Percentiles rank a stretch among this genome's conserved stretches.
Evolutionary conservation across 1,140 invertebrate species (phyloP).

Genomic region (Drosophila azteca): DNA sequence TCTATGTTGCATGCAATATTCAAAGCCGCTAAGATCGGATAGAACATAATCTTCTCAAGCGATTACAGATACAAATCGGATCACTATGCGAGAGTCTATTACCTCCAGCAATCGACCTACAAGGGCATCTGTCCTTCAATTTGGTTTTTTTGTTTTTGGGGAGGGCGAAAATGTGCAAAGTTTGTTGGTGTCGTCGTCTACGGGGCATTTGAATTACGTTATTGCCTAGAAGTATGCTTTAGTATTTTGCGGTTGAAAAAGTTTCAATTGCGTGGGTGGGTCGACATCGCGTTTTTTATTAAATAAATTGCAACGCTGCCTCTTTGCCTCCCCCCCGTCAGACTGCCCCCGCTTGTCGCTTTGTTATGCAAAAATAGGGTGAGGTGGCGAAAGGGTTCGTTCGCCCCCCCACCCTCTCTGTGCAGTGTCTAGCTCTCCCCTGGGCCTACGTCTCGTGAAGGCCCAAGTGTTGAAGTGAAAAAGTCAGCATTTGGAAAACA

Average conservation of each 20-base stretch:
- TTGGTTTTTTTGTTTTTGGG: neutral
- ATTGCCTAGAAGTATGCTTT: slow-evolving; percentile 78
- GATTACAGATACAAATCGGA: too few relatives aligned
- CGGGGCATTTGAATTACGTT: slow-evolving; percentile 74
- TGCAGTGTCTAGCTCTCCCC: slow-evolving; percentile 26
- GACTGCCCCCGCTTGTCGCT: slow-evolving; percentile 34
- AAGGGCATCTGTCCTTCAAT: too few relatives aligned
- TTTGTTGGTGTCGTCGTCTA: slow-evolving; percentile 70
- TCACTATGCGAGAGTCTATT: too few relatives aligned
- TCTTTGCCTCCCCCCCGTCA: slow-evolving; percentile 5
- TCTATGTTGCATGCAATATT: too few relatives aligned
- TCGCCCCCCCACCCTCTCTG: too few relatives aligned
- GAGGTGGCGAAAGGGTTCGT: slow-evolving; percentile 34
- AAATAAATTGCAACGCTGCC: slow-evolving; percentile 72
- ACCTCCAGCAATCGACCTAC: too few relatives aligned
- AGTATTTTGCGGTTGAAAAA: slow-evolving; percentile 79
- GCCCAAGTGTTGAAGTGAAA: slow-evolving; percentile 52
- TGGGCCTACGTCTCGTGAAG: slow-evolving; percentile 8
- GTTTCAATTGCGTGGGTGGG: slow-evolving; percentile 78
- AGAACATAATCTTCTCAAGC: too few relatives aligned
- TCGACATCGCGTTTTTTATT: slow-evolving; percentile 64
- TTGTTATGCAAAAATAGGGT: slow-evolving; percentile 65
- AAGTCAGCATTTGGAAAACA: slow-evolving; percentile 55
- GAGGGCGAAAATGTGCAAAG: slow-evolving; percentile 64
- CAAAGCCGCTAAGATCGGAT: too few relatives aligned